Base-by-base conservation (phyloP, 2,888 invertebrate genomes). In the Cerceris ruficornis region DNA sequence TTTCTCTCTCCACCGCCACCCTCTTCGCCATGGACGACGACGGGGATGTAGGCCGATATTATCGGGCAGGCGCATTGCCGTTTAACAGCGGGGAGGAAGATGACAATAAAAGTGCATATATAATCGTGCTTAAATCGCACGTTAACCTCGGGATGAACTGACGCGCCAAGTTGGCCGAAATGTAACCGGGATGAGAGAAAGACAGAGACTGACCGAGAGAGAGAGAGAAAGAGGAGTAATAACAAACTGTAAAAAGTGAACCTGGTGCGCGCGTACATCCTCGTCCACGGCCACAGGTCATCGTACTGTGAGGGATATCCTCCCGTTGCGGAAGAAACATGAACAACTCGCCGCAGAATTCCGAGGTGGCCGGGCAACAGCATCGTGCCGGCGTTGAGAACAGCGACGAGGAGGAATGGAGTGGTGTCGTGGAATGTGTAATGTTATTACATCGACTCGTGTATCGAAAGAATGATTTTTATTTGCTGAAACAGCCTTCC, bases 341-440 rank as follows among this genome's bases (percentile, higher is more conserved):
- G 92, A 92, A 90, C 88, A 90, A 80, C 80, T 91, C 91, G 71
- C 88, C 91, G 64, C 88, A 91, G 83, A 90, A 89, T 68, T 84
- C 88, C 8, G 84, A 82, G 82, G 83, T 70, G 69, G 82, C 86
- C 69, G 84, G 81, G 65, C 86, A 88, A 84, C 76, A 77, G 62
- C 84, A 78, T 72, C 87, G 65, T 78, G 70, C 83, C 76, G 83
- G 88, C 71, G 87, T 88, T 68, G 91, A 90, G 68, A 90, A 91
- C 88, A 92, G 91, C 84, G 92, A 92, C 79, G 92, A 92, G 71
- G 92, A 92, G 67, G 92, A 92, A 72, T 92, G 92, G 92, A 92
- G 91, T 85, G 91, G 91, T 82, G 90, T 91, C 83, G 91, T 92
- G 81, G 92, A 92, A 90, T 91, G 92, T 88, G 92, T 92, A 91